Percentiles rank a stretch among this genome's conserved stretches.
Evolutionary conservation across 53 echinoderm and acorn worm species (phyloP).

Genomic region (Astropecten irregularis): DNA sequence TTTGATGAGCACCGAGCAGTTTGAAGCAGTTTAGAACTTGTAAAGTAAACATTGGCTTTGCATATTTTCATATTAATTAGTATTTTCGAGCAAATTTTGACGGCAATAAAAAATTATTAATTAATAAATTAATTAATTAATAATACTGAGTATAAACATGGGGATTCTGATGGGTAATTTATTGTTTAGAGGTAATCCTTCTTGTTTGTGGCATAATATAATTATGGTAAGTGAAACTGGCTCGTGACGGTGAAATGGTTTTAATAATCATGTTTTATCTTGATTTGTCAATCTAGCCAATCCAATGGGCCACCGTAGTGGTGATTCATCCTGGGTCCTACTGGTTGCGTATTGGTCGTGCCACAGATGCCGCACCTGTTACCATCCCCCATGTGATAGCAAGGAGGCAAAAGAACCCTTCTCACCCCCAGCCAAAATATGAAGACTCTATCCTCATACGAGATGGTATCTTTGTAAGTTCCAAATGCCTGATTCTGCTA

Average conservation of each 20-base stretch:
- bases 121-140: too few relatives aligned
- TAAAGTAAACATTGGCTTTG: too few relatives aligned
- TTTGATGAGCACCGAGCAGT: too few relatives aligned
- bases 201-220: too few relatives aligned
- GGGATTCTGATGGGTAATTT: too few relatives aligned
- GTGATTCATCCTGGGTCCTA: slow-evolving; percentile 98
- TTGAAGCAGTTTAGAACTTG: too few relatives aligned
- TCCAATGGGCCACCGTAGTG: slow-evolving; percentile 76
- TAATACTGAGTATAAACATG: too few relatives aligned
- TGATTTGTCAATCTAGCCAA: slow-evolving; percentile 27
- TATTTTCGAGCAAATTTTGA: too few relatives aligned
- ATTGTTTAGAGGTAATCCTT: too few relatives aligned
- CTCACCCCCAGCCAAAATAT: slow-evolving; percentile 35
- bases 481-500: too few relatives aligned
- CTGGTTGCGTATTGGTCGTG: slow-evolving; percentile 90
- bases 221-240: background rate
- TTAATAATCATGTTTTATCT: background rate
- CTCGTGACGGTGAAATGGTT: background rate
- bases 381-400: slow-evolving; percentile 93
- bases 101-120: too few relatives aligned
- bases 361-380: slow-evolving; percentile 83
- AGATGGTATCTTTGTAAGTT: slow-evolving; percentile 56
- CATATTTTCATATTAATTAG: too few relatives aligned
- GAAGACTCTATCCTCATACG: slow-evolving; percentile 88
- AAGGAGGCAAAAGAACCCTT: slow-evolving; percentile 52